phyloP scores from a whole-genome alignment of 2,888 invertebrate species.

The Leptopilina syphax region DNA sequence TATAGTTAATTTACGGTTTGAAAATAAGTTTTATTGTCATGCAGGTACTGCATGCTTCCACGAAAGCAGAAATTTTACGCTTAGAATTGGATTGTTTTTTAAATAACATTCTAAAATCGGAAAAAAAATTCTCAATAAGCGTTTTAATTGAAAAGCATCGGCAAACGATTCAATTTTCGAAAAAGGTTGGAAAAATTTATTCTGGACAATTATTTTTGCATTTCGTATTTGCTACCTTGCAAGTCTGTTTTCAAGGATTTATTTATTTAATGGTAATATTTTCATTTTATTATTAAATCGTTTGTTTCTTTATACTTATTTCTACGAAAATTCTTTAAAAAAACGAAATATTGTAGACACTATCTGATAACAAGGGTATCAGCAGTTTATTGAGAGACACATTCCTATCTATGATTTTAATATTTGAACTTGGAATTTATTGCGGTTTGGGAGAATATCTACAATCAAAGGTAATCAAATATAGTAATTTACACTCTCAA shows the following conservation, averaged over 20 bases:
- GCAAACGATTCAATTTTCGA: background rate
- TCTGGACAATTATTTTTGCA: slow-evolving; percentile 2
- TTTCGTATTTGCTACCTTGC: background rate
- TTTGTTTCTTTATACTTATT: background rate
- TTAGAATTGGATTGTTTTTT: background rate
- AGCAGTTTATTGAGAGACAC: background rate
- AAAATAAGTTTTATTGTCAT: background rate
- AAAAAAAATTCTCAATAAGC: background rate
- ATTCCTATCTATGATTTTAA: background rate
- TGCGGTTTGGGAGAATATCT: slow-evolving; percentile 13
- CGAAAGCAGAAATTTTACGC: background rate
- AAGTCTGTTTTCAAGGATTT: slow-evolving; percentile 1
- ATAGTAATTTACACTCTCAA: background rate
- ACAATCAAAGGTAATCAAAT: background rate
- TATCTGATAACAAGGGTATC: background rate
- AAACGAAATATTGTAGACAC: background rate
- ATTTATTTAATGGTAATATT: background rate
- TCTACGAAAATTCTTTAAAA: background rate
- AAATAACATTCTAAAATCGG: background rate
- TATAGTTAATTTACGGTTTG: too few species aligned
- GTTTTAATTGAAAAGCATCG: background rate
- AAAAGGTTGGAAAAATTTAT: background rate
- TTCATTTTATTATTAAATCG: too few species aligned
- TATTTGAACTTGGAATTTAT: background rate
- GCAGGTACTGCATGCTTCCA: background rate